Conservation (phyloP, 2,888 invertebrate genomes). For the Drosophila kokeensis region DNA sequence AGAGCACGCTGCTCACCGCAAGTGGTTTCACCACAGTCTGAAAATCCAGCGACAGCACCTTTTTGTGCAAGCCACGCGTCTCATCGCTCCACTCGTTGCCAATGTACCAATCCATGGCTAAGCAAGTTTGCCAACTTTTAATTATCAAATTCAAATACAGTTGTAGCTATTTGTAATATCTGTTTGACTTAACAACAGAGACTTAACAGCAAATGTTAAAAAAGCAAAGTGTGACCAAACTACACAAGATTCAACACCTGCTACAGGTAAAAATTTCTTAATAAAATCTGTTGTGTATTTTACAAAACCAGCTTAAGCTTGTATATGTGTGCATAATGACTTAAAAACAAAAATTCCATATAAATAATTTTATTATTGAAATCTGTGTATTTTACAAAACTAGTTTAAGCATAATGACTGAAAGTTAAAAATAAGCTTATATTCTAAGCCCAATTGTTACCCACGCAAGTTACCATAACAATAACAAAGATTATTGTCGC, state of each 20-base stretch:
- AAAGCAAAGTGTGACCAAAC: slow-evolving; percentile 18
- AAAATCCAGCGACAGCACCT: slow-evolving; percentile 75
- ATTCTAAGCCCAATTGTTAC: background rate
- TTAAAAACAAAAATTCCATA: background rate
- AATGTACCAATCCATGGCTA: slow-evolving; percentile 82
- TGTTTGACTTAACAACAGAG: slow-evolving; percentile 9
- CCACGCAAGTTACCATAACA: background rate
- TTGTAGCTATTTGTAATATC: background rate
- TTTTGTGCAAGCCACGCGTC: slow-evolving; percentile 81
- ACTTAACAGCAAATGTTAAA: background rate
- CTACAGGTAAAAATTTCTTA: background rate
- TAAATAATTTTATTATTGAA: background rate
- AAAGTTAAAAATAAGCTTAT: background rate
- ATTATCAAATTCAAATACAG: background rate
- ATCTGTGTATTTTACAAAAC: background rate
- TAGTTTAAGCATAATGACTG: background rate
- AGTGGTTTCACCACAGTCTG: slow-evolving; percentile 80
- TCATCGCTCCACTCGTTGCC: slow-evolving; percentile 79
- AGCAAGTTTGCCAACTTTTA: background rate
- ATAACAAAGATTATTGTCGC: background rate
- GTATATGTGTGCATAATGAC: background rate
- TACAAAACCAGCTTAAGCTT: background rate
- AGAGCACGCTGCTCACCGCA: slow-evolving; percentile 75
- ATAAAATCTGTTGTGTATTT: background rate
- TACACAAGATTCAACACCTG: background rate